Conservation (phyloP, 2,113 vertebrate species). For the Desmodus rotundus region DNA sequence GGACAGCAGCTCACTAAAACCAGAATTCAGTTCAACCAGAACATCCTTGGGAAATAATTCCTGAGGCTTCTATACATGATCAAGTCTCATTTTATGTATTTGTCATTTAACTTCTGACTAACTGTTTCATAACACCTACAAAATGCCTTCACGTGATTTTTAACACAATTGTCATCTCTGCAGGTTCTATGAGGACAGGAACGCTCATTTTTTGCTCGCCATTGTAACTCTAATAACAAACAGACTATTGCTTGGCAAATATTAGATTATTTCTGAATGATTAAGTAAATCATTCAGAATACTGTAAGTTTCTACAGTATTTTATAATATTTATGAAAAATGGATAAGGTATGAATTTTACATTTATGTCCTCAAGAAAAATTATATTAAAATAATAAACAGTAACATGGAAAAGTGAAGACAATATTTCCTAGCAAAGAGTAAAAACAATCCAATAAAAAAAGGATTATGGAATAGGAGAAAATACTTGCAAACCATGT, state of each 20-base stretch:
- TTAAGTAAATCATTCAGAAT: too few relatives aligned
- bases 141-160: background rate
- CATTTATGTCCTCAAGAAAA: background rate
- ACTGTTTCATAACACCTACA: background rate
- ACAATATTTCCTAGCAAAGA: background rate
- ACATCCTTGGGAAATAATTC: background rate
- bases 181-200: background rate
- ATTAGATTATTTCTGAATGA: background rate
- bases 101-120: background rate
- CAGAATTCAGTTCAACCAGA: background rate
- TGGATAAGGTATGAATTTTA: background rate
- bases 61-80: background rate
- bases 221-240: background rate
- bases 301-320: background rate
- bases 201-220: background rate
- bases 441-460: background rate
- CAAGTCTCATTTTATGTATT: background rate
- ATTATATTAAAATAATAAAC: background rate
- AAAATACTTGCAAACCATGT: background rate
- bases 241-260: background rate
- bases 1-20: background rate
- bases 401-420: background rate
- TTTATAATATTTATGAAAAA: background rate
- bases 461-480: background rate
- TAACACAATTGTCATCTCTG: background rate